Evolutionary conservation across 2,797 vertebrate species (phyloP), one percentile per base, ranked within the genome.

Genomic region (Gymnopithys bicolor): DNA sequence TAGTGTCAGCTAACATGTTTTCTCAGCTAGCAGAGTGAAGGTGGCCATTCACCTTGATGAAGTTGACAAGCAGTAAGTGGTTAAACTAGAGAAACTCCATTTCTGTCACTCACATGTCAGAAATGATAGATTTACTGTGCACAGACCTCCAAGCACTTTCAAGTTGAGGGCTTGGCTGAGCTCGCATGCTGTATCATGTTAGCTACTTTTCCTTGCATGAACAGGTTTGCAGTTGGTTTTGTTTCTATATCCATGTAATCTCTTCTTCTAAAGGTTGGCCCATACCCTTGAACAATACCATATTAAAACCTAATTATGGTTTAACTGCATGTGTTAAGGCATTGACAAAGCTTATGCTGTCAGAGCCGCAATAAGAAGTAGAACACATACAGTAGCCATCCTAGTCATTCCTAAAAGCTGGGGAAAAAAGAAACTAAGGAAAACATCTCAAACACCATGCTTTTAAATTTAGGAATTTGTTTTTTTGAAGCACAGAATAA

Each of bases 81-180:
- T 85, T 59, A 90, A 95, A 90, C 80, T 63, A 48, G 76, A 86
- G 76, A 88, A 88, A 93, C 64, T 92, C 80, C 23, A 77, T 86
- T 92, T 92, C 76, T 93, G 83, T 84, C 93, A 83, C 39, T 94
- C 80, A 77, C 13, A 14, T 67, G 89, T 94, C 93, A 92, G 62
- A 91, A 94, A 70, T 86, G 39, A 94, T 89, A 82, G 84, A 92
- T 93, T 86, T 71, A 37, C 77, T 78, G 46, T 62, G 35, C 33
- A 22, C 46, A 84, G 56, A 78, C 30, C 37, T 90, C 69, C 30
- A 74, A 75, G 66, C 18, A 33, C 37, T 75, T 75, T 49, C 49
- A 78, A 93, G 32, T 5, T 67, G 62, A 71, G 58, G 33, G 16
- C 33, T 75, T 78, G 62, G 30, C 30, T 84, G 62, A 74, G 49